Evolutionary conservation across 2,113 vertebrate genomes (phyloP).

Genomic region (Rynchops niger): DNA sequence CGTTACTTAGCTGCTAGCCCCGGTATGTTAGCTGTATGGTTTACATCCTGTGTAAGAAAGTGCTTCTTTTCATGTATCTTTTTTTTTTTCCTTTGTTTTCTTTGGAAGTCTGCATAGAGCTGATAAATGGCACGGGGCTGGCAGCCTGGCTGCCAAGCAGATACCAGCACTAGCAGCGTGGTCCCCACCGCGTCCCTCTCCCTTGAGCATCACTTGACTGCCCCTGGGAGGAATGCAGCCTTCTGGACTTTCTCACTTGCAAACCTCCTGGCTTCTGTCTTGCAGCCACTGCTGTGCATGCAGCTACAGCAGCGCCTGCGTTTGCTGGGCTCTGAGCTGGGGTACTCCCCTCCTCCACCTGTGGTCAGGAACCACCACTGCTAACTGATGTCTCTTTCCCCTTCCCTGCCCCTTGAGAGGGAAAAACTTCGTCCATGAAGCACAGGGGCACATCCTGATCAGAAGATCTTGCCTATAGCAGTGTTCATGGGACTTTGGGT

Average conservation of each 20-base stretch:
- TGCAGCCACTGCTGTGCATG: not conserved
- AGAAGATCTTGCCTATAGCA: not conserved
- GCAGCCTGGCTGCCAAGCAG: not conserved
- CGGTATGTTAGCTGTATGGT: not conserved
- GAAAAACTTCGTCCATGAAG: not conserved
- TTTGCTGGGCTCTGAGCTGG: not conserved
- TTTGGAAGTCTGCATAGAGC: not conserved
- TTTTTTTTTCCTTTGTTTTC: not conserved
- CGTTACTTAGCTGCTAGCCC: not conserved
- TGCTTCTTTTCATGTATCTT: not conserved
- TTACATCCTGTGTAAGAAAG: not conserved
- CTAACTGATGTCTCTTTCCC: not conserved
- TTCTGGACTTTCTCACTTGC: not conserved
- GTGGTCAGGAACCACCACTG: not conserved
- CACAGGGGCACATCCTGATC: not conserved
- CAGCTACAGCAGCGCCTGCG: not conserved
- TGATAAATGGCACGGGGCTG: not conserved
- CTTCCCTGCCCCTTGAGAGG: not conserved
- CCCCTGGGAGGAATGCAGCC: not conserved
- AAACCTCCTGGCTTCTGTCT: not conserved
- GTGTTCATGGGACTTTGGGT: not conserved
- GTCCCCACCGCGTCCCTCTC: accelerated
- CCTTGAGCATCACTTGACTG: not conserved
- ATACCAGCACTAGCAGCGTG: accelerated
- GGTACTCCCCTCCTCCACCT: not conserved